These are phyloP conservation scores for Scleropages formosus DNA, from an alignment of 2,797 vertebrate species.

Conservation along the genomic window DNA sequence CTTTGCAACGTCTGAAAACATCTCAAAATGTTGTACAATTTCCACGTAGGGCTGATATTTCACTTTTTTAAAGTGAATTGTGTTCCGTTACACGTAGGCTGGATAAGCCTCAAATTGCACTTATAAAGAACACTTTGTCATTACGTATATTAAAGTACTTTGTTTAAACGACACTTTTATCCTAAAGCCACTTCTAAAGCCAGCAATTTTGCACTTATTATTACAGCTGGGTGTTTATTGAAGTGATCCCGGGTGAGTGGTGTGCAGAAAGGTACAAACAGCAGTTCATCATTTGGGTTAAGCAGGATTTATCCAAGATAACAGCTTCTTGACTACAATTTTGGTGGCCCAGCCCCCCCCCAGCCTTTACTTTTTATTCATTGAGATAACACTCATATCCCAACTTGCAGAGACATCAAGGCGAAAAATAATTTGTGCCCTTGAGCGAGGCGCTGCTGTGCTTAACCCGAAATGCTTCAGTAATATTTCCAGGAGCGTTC, in stretches of 20 bases:
- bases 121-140: background rate
- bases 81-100: no score
- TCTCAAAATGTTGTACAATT: no score
- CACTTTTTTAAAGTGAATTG: no score
- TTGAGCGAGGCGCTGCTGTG: background rate
- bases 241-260: background rate
- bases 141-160: background rate
- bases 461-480: background rate
- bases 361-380: background rate
- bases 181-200: background rate
- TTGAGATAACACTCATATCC: background rate
- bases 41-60: no score
- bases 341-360: background rate
- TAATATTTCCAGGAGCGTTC: background rate
- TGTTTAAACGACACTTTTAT: background rate
- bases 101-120: background rate
- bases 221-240: background rate
- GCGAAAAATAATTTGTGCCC: background rate
- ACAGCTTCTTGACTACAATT: constrained; percentile 3
- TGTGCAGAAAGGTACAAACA: no score
- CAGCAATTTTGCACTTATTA: background rate
- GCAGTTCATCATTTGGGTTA: background rate
- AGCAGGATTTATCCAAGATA: background rate
- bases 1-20: no score
- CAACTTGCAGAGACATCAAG: background rate